Evolutionary conservation across 1,140 invertebrate genomes (phyloP), one percentile per base, ranked within the genome.

Genomic region (Diploscapter pachys): DNA sequence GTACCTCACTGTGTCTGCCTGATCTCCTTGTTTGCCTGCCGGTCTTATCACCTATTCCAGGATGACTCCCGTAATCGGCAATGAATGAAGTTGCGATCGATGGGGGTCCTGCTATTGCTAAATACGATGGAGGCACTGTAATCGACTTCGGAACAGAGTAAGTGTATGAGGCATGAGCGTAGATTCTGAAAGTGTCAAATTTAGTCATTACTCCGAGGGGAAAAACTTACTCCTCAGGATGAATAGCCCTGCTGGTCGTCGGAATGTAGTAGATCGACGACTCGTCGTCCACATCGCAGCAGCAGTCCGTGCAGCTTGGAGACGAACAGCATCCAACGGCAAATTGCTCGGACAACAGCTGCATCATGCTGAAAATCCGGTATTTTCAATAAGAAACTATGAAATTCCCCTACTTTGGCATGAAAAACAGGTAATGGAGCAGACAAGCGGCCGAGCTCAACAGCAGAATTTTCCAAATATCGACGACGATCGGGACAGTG

Each of bases 241-340:
- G 56, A n/a, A 78, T 53, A 9, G 77, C 56, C 31, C 74, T 57
- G 4, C 75, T 68, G 52, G 77, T 61, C 6, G 77, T 78, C 53
- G 77, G 77, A 55, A 78, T 71, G 56, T 78, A 78, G 63, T 78
- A 78, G 49, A 78, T 78, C 13, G 66, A 71, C 5, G 56, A 61
- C 51, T 72, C 77, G 63, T 78, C 77, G 52, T 78, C 77, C 65
- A 67, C 72, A 51, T 77, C 75, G 68, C 77, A 78, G 49, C 75
- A 77, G 3, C 64, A 49, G 48, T 71, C 65, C 31, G 56, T 59
- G 51, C 72, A 69, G 31, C 31, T 31, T 31, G 31, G 31, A 4
- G 66, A 70, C 50, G 68, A 9, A 52, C 67, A 77, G 13, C 53
- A 68, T 61, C 75, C 73, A 73, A 13, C 61, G 49, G 65, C 65